Base-by-base conservation (phyloP, 2,113 vertebrate genomes). In the Pteropus alecto region DNA sequence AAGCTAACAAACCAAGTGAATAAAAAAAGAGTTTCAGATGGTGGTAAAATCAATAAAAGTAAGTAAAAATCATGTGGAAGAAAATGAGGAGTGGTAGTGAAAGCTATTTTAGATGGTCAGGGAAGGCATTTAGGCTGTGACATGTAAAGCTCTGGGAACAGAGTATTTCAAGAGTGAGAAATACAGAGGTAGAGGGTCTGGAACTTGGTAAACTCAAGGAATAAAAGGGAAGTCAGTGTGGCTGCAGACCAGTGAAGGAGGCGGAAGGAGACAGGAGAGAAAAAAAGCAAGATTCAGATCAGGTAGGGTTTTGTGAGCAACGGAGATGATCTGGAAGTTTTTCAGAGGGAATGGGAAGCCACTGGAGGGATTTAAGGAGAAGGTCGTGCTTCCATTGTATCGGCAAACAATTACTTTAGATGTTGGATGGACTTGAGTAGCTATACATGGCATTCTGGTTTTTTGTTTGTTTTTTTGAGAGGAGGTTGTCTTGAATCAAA, bases 331-430 rank as follows among this genome's bases (percentile, higher is more conserved):
- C 65, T 94, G 71, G 68, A 79, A 87, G 63, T 56, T 61, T 85
- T 76, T 85, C 48, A 26, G 77, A 89, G 26, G 77, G 58, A 19
- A n/a, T 33, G 18, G 65, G 88, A 94, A 94, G 76, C 56, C 79
- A 78, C 33, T 56, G 85, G 19, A 26, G 11, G 76, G 6, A 12
- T 65, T 95, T 65, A 54, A 76, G 61, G 43, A 96, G 79, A 87
- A 87, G 41, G 58, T 81, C 58, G 54, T 46, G 65, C 35, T 87
- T 79, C 56, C 46, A 15, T 68, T 96, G 48, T 73, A 89, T 94
- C 87, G 94, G 87, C 83, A 91, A 93, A 96, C 71, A 87, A 61
- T 93, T 51, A 61, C 78, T 76, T 90, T 77, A 71, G 43, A 65
- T 91, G 19, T 84, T 73, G 24, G 68, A 67, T 81, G 46, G 54